A percentile compares a stretch with the other conserved stretches of the same genome.
Conservation (phyloP, 2,888 invertebrate species). For the Habroteleia sp. region DNA sequence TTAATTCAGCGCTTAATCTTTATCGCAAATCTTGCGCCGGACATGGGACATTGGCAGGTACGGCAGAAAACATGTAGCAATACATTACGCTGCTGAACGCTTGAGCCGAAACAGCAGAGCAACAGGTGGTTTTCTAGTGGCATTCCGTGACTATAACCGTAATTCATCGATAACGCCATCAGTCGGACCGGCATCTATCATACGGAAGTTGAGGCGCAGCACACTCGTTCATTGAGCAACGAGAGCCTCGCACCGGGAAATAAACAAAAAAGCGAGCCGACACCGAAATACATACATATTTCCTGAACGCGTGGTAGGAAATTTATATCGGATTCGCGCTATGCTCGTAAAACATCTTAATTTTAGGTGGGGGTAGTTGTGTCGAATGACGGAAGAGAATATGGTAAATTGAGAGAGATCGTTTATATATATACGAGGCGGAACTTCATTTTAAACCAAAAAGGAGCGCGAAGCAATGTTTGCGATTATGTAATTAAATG, state of each 20-base stretch:
- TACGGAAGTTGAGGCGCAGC: constrained; percentile 33
- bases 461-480: background rate
- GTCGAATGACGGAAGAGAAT: constrained; percentile 2
- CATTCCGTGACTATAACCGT: constrained; percentile 62
- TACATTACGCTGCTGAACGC: constrained; percentile 44
- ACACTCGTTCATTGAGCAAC: constrained; percentile 1
- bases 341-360: constrained; percentile 20
- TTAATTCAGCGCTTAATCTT: constrained; percentile 71
- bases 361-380: constrained; percentile 7
- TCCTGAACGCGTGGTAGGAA: background rate
- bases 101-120: constrained; percentile 50
- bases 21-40: constrained; percentile 69
- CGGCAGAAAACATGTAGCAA: constrained; percentile 62
- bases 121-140: constrained; percentile 64
- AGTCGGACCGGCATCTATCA: constrained; percentile 43
- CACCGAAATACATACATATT: constrained; percentile 2
- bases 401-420: too few species aligned
- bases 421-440: constrained; percentile 8
- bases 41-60: constrained; percentile 71
- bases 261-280: constrained; percentile 8
- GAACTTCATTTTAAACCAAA: background rate
- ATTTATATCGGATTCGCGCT: constrained; percentile 8
- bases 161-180: constrained; percentile 64
- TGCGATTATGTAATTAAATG: constrained; percentile 9
- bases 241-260: background rate